Percentiles rank a stretch among this genome's conserved stretches.
These are phyloP conservation scores for Labeo catla DNA, from an alignment of 2,113 vertebrate genomes.

Conservation along the genomic window DNA sequence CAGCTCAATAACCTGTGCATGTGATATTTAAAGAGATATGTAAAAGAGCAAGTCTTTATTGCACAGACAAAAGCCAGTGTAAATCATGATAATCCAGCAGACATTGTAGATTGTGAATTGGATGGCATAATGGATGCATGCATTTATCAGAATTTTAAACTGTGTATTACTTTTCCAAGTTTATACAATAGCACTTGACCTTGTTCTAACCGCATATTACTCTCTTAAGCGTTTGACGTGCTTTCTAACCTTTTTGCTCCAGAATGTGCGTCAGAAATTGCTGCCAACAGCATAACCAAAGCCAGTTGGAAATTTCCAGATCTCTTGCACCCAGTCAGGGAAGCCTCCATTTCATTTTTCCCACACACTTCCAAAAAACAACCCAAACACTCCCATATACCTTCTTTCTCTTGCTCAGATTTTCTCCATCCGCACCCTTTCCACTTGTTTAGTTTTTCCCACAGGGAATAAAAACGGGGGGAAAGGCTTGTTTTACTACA, in stretches of 20 bases:
- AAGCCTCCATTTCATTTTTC: conserved; percentile 62
- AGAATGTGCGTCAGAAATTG: conserved; percentile 67
- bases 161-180: conserved; percentile 21
- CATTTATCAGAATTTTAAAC: not conserved
- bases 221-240: conserved; percentile 64
- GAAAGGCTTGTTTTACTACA: conserved; percentile 54
- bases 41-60: conserved; percentile 7
- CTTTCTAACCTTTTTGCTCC: conserved; percentile 67
- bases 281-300: conserved; percentile 58
- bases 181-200: conserved; percentile 54
- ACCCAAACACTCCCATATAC: conserved; percentile 58
- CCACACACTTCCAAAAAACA: conserved; percentile 57
- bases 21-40: conserved; percentile 30
- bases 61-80: not conserved
- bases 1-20: not conserved
- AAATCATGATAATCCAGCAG: not conserved
- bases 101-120: not conserved
- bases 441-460: conserved; percentile 50
- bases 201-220: conserved; percentile 59
- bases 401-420: conserved; percentile 60
- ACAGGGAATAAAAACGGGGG: conserved; percentile 32
- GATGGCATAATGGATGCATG: not conserved
- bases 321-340: conserved; percentile 57
- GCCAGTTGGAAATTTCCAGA: conserved; percentile 70
- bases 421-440: conserved; percentile 57